Evolutionary conservation across 2,797 vertebrate species (phyloP), one percentile per base, ranked within the genome.

Genomic region (Sebastes taczanowskii): DNA sequence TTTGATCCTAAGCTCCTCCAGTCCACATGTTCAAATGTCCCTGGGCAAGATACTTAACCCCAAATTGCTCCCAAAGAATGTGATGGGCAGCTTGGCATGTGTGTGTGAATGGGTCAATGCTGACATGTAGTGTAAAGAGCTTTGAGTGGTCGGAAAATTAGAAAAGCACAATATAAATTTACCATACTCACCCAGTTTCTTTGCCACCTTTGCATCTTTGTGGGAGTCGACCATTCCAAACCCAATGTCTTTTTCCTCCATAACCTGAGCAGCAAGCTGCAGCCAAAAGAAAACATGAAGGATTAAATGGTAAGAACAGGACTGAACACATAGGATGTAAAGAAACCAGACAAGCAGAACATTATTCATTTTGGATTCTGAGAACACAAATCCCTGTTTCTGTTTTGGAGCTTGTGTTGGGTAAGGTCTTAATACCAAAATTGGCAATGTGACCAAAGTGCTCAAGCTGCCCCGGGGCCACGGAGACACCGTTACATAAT

Each of bases 161-260:
- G 42, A 46, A 18, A 46, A 46, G 42, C 3, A 18, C 42, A 3
- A 46, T 8, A 46, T 46, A 46, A 46, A 46, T 46, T 18, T 0
- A 18, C 1, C 42, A 46, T 18, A 46, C 93, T 87, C 84, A 98
- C 98, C 97, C 63, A 99, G 92, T 90, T 97, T 99, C 94, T 98
- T 98, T 59, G 98, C 97, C 68, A 99, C 96, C 75, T 98, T 99
- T 82, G 96, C 95, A 42, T 99, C 97, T 91, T 97, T 99, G 81
- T 97, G 96, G 65, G 98, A 96, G 91, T 99, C 98, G 0, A 99
- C 95, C 96, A 97, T 97, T 70, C 97, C 98, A 63, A 99, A 99
- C 5, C 97, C 98, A 1, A 99, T 96, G 60, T 95, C 96, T 80
- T 98, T 98, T 53, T 97, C 96, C 60, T 99, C 97, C 86, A 99